Percentiles rank a stretch among this genome's conserved stretches.
phyloP scores from a whole-genome alignment of 2,797 vertebrate genomes.

The Xyrichtys novacula region DNA sequence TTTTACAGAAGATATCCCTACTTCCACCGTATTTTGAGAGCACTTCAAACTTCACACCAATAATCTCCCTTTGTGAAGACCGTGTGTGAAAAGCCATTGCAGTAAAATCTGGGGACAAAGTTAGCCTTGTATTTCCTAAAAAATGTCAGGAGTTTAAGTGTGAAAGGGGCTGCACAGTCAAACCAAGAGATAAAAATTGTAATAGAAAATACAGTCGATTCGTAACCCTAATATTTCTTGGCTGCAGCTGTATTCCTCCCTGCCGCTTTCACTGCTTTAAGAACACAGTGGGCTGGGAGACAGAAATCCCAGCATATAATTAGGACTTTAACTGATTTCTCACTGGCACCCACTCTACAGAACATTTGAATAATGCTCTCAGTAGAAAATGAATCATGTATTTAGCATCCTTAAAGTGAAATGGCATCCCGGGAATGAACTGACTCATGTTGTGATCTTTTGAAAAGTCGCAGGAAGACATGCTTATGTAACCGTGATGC shows the following conservation, averaged over 20 bases:
- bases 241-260: slow-evolving; percentile 20
- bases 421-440: slow-evolving; percentile 23
- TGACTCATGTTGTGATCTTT: slow-evolving; percentile 14
- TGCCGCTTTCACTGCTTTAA: slow-evolving; percentile 45
- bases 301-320: slow-evolving; percentile 67
- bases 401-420: slow-evolving; percentile 52
- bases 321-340: slow-evolving; percentile 67
- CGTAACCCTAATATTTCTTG: slow-evolving; percentile 17
- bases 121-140: too few species aligned
- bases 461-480: slow-evolving; percentile 9
- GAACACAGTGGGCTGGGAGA: slow-evolving; percentile 67
- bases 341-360: slow-evolving; percentile 58
- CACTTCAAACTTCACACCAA: too few species aligned
- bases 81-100: too few species aligned
- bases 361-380: slow-evolving; percentile 66
- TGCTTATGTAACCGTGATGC: slow-evolving; percentile 1
- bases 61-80: too few species aligned
- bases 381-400: slow-evolving; percentile 63
- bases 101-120: too few species aligned
- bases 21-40: too few species aligned
- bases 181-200: slow-evolving; percentile 14
- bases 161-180: not conserved
- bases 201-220: slow-evolving; percentile 16
- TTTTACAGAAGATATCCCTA: too few species aligned
- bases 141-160: too few species aligned